Evolutionary conservation across 92 coral and sea anemone genomes (phyloP), one percentile per base, ranked within the genome.

Genomic region (Isaurus tuberculatus): DNA sequence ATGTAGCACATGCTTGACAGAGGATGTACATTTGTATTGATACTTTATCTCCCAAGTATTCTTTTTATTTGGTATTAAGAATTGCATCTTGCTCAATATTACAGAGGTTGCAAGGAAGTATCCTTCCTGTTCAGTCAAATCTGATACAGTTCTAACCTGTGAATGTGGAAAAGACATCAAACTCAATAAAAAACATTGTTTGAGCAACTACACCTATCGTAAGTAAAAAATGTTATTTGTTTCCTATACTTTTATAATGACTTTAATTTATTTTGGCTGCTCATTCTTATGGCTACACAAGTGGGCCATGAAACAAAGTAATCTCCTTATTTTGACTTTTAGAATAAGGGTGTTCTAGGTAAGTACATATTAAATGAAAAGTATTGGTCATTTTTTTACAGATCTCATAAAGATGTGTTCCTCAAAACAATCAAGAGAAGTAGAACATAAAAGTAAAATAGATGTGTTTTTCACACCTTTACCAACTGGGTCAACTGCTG

Each of bases 351-450:
- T 74, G 80, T 74, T 74, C 61, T 74, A 74, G 61, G 80, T 74
- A 40, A 44, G 80, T 65, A 65, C 71, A 65, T 65, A 65, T 55
- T 75, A 75, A 75, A 49, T 75, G 82, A 75, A 75, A 49, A 75
- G 68, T 55, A 75, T 75, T 75, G 68, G 82, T 75, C 82, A 30
- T 75, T 42, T 75, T 75, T 75, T 75, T 75, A 75, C 67, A 75
- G 68, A 75, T 75, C 82, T 53, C 69, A 53, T 75, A 75, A 75
- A 75, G 67, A 55, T 75, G 82, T 75, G 82, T 75, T 75, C 82
- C 68, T 75, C 82, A 75, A 75, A 75, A 75, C 67, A 75, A 49
- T 75, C 82, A 75, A 75, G 82, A 75, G 82, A 51, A 77, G 82
- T 51, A 77, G 82, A 77, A 77, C 82, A 77, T 77, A 77, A 77